Percentiles rank a stretch among this genome's conserved stretches.
These are phyloP conservation scores for Muscidifurax raptorellus DNA, from an alignment of 1,140 invertebrate genomes.

Conservation along the genomic window DNA sequence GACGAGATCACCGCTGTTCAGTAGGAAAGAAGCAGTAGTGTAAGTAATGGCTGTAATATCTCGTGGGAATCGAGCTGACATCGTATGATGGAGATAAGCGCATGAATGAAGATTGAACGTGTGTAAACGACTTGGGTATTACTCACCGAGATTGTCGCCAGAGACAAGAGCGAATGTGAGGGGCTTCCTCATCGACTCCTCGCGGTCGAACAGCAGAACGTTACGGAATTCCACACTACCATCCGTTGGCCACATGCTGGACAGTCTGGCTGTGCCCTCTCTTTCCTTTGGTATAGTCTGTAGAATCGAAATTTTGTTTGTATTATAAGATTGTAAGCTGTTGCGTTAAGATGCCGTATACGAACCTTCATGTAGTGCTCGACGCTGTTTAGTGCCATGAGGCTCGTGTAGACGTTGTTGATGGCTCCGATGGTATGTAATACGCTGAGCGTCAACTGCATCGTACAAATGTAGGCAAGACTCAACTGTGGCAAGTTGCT, in stretches of 20 bases:
- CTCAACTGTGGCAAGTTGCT: background rate
- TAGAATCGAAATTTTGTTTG: background rate
- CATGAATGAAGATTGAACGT: background rate
- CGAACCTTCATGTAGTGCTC: conserved; percentile 58
- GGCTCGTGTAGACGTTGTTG: conserved; percentile 55
- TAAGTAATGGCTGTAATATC: background rate
- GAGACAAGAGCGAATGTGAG: background rate
- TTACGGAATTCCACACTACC: conserved; percentile 43
- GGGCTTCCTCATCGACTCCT: conserved; percentile 11
- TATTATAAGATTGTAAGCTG: background rate
- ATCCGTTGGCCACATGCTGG: conserved; percentile 47
- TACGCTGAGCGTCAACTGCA: conserved; percentile 36
- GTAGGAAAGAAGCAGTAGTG: background rate
- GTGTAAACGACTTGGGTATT: background rate
- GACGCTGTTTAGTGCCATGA: conserved; percentile 53
- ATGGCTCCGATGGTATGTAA: conserved; percentile 51
- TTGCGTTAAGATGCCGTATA: background rate
- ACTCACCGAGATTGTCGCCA: conserved; percentile 18
- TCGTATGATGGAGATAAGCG: background rate
- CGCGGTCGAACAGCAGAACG: conserved; percentile 36
- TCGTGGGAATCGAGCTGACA: background rate
- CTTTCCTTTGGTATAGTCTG: conserved; percentile 46
- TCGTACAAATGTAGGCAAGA: conserved; percentile 26
- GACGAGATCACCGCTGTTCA: conserved; percentile 17
- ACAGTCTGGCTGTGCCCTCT: conserved; percentile 23